These are phyloP conservation scores for Emydura subglobosa DNA, from an alignment of 2,113 vertebrate species.

Conservation along the genomic window DNA sequence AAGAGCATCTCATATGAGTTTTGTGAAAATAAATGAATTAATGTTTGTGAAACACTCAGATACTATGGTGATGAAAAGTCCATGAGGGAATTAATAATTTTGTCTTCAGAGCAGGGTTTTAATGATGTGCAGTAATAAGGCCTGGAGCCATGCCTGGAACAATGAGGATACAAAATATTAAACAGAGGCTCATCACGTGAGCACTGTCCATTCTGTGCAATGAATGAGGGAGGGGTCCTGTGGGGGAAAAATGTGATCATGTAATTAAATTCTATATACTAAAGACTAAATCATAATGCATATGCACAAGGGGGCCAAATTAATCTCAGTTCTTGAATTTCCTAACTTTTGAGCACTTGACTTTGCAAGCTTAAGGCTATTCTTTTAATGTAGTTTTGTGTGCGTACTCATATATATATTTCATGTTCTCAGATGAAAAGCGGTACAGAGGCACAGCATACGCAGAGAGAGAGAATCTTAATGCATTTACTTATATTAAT, in stretches of 20 bases:
- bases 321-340: too few species aligned
- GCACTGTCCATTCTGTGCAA: not conserved
- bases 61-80: not conserved
- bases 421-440: not conserved
- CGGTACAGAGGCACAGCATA: not conserved
- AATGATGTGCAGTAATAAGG: not conserved
- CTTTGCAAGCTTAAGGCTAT: not conserved
- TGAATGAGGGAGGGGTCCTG: not conserved
- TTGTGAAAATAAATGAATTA: not conserved
- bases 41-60: not conserved
- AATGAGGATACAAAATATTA: not conserved
- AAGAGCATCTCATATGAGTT: not conserved
- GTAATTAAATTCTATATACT: not conserved
- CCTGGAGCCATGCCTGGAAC: not conserved
- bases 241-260: not conserved
- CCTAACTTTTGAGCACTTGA: not conserved
- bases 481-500: not conserved
- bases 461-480: not conserved
- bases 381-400: not conserved
- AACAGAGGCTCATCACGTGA: not conserved
- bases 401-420: not conserved
- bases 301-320: not conserved
- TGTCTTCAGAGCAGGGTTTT: not conserved
- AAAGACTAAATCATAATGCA: not conserved
- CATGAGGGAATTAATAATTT: not conserved